Evolutionary conservation across 2,797 vertebrate species (phyloP).

Genomic region (Macrochelys suwanniensis): DNA sequence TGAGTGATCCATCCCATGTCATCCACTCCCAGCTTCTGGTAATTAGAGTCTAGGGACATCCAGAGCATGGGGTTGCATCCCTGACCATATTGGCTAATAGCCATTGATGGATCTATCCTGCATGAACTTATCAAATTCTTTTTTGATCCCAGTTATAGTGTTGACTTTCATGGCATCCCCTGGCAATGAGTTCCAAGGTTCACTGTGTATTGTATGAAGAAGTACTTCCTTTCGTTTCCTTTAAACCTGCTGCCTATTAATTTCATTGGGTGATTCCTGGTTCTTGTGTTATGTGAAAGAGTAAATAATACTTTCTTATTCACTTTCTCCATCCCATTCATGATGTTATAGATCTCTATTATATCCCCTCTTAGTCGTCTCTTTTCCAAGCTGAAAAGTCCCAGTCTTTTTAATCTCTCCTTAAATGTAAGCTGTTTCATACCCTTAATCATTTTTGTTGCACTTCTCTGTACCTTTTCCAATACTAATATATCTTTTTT

Average conservation of each 20-base stretch:
- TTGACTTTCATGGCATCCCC: not conserved
- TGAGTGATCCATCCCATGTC: not conserved
- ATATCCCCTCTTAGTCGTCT: not conserved
- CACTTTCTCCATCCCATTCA: too few species aligned
- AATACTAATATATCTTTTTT: not conserved
- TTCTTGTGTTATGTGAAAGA: too few species aligned
- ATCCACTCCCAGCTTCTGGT: not conserved
- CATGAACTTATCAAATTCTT: not conserved
- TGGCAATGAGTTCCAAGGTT: not conserved
- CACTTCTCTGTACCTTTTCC: not conserved
- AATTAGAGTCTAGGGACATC: not conserved
- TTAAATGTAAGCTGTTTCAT: not conserved
- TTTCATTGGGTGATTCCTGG: too few species aligned
- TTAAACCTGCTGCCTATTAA: not conserved
- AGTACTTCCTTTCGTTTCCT: not conserved
- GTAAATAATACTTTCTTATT: too few species aligned
- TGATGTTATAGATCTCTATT: not conserved
- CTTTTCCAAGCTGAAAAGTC: not conserved
- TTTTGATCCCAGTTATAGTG: not conserved
- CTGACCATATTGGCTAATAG: not conserved
- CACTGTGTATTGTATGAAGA: not conserved
- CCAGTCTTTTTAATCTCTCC: not conserved
- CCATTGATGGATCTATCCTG: not conserved
- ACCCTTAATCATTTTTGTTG: not conserved
- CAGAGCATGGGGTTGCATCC: not conserved